Evolutionary conservation across 2,888 invertebrate genomes (phyloP), one percentile per base, ranked within the genome.

Genomic region (Lissonota sp.): DNA sequence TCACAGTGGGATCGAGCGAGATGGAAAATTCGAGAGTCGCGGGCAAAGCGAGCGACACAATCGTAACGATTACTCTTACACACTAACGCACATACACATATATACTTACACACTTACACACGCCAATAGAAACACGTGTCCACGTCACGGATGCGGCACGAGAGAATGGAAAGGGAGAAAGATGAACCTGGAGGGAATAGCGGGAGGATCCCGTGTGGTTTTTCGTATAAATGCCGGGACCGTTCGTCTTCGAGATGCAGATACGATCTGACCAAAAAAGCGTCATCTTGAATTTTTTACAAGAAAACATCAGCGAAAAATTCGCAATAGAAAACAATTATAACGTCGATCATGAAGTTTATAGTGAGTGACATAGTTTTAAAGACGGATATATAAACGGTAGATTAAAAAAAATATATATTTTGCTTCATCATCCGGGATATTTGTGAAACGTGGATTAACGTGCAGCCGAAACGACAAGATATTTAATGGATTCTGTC

Each of bases 191-290:
- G 40, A 8, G 12, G 58, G 67, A 58, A 44, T 55, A 73, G 78
- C 69, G 87, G 74, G 72, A 74, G 74, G 44, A 75, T 75, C 74
- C 85, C 86, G 83, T 84, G 26, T 26, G 26, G 85, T 88, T 89
- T 89, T 90, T 90, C 87, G 88, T 91, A 91, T 91, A 91, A 91
- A 91, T 91, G 88, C 87, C 83, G 88, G 82, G 83, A 85, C 84
- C 85, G 83, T 80, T 86, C 86, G 85, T 85, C 83, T 87, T 85
- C 84, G 85, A 86, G 86, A 87, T 86, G 86, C 89, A 90, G 90
- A 89, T 90, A 88, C 89, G 85, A 88, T 88, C 89, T 88, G 88
- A 88, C 88, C 86, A 88, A 90, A 26, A 26, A 87, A 79, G 71
- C 88, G 85, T 87, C 88, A 79, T 67, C 82, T 81, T 83, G 67